Percentiles rank a stretch among this genome's conserved stretches.
These are phyloP conservation scores for Channa argus DNA, from an alignment of 2,113 vertebrate genomes.

Conservation along the genomic window DNA sequence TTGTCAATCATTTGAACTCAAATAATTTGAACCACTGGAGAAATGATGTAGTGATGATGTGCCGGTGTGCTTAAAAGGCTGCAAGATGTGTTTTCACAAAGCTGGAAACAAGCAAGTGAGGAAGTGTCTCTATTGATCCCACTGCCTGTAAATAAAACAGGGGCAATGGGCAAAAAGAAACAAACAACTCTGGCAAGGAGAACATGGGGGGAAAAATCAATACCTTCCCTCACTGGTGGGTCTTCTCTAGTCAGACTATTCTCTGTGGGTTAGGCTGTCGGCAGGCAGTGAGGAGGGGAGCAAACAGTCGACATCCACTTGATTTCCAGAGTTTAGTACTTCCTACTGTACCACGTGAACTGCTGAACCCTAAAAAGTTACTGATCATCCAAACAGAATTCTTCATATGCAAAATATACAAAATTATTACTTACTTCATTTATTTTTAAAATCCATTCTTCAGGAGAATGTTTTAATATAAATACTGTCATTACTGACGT, in stretches of 20 bases:
- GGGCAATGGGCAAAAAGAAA: conserved; percentile 81
- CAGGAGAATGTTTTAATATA: too few species aligned
- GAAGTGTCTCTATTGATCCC: conserved; percentile 81
- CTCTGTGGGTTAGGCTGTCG: conserved; percentile 73
- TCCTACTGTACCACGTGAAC: conserved; percentile 26
- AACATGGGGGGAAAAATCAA: conserved; percentile 80
- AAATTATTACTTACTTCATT: too few species aligned
- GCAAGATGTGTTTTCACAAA: conserved; percentile 81
- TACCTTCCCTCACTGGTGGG: conserved; percentile 78
- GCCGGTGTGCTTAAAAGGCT: conserved; percentile 66
- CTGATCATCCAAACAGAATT: too few species aligned
- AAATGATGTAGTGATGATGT: conserved; percentile 76
- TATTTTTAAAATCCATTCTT: too few species aligned
- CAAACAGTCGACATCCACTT: conserved; percentile 60
- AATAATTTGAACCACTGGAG: conserved; percentile 81
- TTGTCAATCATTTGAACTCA: conserved; percentile 84
- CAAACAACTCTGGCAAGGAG: conserved; percentile 79
- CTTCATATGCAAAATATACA: too few species aligned
- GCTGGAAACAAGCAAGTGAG: conserved; percentile 77
- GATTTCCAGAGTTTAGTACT: conserved; percentile 57
- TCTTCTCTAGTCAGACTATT: conserved; percentile 76
- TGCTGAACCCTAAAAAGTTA: too few species aligned
- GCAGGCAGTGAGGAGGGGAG: conserved; percentile 50
- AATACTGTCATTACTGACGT: too few species aligned
- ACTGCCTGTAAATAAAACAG: conserved; percentile 81